Evolutionary conservation across 64 coral and sea anemone species (phyloP).

Genomic region (Pachyseris speciosa): DNA sequence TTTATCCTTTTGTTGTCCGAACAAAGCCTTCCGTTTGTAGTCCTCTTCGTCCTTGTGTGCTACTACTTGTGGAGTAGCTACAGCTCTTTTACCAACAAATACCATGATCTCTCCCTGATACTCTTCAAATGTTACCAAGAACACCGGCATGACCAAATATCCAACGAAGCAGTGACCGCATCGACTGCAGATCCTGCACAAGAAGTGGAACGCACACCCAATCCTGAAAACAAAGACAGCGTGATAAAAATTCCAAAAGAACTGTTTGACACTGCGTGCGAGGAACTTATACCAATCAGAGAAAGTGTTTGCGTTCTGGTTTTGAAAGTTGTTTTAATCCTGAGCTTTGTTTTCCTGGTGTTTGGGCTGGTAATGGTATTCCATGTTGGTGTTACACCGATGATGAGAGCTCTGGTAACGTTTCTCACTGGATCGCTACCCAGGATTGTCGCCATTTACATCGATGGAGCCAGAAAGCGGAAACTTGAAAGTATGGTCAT

Average conservation of each 20-base stretch:
- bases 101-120: not conserved
- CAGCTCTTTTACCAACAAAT: slow-evolving; percentile 14
- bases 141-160: too few species aligned
- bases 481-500: not conserved
- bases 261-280: not conserved
- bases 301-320: not conserved
- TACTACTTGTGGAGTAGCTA: slow-evolving; percentile 21
- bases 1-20: not conserved
- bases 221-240: not conserved
- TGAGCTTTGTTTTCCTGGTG: not conserved
- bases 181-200: not conserved
- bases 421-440: slow-evolving; percentile 19
- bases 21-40: not conserved
- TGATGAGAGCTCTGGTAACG: not conserved
- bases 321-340: not conserved
- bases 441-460: not conserved
- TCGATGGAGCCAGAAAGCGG: not conserved
- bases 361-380: not conserved
- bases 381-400: not conserved
- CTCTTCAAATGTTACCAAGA: not conserved
- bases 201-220: not conserved
- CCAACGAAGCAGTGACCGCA: not conserved
- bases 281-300: slow-evolving; percentile 4
- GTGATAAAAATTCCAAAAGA: not conserved
- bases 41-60: not conserved